Evolutionary conservation across 1,140 invertebrate species (phyloP).

Genomic region (Cheumatopsyche charites): DNA sequence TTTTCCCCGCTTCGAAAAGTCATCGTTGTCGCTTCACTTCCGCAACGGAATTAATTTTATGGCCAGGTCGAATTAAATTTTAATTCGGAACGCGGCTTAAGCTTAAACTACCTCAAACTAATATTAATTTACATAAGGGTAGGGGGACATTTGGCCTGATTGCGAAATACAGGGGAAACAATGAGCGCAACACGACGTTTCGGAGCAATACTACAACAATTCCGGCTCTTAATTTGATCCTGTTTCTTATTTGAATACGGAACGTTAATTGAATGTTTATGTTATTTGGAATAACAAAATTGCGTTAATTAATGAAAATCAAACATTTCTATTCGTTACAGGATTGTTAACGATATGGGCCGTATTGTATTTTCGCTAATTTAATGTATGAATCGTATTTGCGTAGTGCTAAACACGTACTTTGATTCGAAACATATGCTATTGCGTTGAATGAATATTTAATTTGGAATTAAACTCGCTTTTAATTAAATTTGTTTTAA

Average conservation of each 20-base stretch:
- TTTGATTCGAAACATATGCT: too few relatives aligned
- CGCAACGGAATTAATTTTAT: constrained; percentile 19
- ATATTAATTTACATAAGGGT: constrained; percentile 20
- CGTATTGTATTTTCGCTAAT: too few relatives aligned
- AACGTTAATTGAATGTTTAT: too few relatives aligned
- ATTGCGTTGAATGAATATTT: too few relatives aligned
- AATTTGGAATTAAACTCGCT: too few relatives aligned
- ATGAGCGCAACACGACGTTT: constrained; percentile 10
- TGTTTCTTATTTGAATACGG: not conserved
- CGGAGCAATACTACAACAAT: not conserved
- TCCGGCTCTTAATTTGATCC: not conserved
- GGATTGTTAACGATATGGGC: too few relatives aligned
- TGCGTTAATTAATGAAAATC: too few relatives aligned
- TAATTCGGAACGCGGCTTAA: constrained; percentile 5
- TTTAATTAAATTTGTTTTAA: too few relatives aligned
- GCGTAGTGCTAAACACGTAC: too few relatives aligned
- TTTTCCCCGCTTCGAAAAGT: not conserved
- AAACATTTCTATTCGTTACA: too few relatives aligned
- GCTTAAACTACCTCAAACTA: constrained; percentile 8
- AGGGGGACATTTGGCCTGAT: not conserved
- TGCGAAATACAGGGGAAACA: constrained; percentile 5
- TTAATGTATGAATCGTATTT: too few relatives aligned
- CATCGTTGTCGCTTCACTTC: not conserved
- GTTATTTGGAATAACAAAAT: too few relatives aligned
- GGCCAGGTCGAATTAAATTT: not conserved